Evolutionary conservation across 2,888 invertebrate genomes (phyloP).

Genomic region (Saturnia japonica): DNA sequence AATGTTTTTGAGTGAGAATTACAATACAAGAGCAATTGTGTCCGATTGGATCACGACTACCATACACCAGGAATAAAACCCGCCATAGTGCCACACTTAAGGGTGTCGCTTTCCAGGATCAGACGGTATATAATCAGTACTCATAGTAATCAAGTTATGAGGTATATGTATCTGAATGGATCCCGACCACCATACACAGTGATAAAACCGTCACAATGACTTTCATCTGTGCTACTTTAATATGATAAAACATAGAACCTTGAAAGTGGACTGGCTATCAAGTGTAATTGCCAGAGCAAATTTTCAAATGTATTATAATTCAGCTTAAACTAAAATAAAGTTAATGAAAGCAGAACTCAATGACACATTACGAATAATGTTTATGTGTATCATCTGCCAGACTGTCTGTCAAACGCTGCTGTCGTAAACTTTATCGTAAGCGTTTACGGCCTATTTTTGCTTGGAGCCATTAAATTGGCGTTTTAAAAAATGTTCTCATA

Average conservation of each 20-base stretch:
- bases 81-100: too few species aligned
- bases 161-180: too few species aligned
- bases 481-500: neutral
- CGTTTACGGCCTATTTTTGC: slow-evolving; percentile 55
- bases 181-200: too few species aligned
- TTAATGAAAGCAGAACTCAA: slow-evolving; percentile 14
- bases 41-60: too few species aligned
- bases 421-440: slow-evolving; percentile 62
- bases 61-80: too few species aligned
- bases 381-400: slow-evolving; percentile 42
- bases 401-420: slow-evolving; percentile 56
- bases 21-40: too few species aligned
- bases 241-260: neutral
- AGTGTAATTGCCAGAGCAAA: neutral
- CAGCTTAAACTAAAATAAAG: neutral
- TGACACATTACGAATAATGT: slow-evolving; percentile 10
- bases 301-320: neutral
- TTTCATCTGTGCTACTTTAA: neutral
- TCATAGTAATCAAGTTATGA: too few species aligned
- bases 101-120: too few species aligned
- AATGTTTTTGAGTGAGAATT: too few species aligned
- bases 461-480: slow-evolving; percentile 39
- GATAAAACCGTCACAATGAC: too few species aligned
- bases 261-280: neutral
- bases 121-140: too few species aligned